These are phyloP conservation scores for Lasioglossum oenotherae DNA, from an alignment of 2,888 invertebrate genomes.

Conservation along the genomic window DNA sequence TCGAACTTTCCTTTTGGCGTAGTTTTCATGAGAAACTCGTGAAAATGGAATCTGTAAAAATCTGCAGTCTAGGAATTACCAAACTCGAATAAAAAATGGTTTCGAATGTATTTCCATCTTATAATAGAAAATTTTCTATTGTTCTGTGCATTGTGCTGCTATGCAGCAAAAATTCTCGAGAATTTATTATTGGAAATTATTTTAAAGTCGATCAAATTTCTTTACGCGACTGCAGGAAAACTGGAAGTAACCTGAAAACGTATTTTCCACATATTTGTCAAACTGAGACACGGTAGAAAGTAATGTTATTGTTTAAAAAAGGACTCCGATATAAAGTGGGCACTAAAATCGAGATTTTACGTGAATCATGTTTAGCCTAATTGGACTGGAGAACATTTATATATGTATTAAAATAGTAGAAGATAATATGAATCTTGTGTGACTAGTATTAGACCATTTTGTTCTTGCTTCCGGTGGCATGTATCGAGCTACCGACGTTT, in stretches of 20 bases:
- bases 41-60: not conserved
- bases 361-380: not conserved
- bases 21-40: not conserved
- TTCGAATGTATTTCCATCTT: not conserved
- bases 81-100: not conserved
- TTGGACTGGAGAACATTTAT: not conserved
- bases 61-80: not conserved
- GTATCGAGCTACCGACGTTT: too few relatives aligned
- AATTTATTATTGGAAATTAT: not conserved
- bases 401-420: not conserved
- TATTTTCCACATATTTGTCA: not conserved
- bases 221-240: not conserved
- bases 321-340: not conserved
- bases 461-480: not conserved
- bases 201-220: not conserved
- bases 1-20: not conserved
- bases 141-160: not conserved
- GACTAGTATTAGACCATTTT: not conserved
- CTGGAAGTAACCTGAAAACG: not conserved
- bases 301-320: not conserved
- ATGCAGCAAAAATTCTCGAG: not conserved
- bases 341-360: not conserved
- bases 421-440: not conserved
- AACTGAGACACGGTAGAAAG: not conserved
- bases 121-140: not conserved